A percentile compares a stretch with the other conserved stretches of the same genome.
These are phyloP conservation scores for Anagrus nilaparvatae DNA, from an alignment of 1,140 invertebrate species.

Conservation along the genomic window DNA sequence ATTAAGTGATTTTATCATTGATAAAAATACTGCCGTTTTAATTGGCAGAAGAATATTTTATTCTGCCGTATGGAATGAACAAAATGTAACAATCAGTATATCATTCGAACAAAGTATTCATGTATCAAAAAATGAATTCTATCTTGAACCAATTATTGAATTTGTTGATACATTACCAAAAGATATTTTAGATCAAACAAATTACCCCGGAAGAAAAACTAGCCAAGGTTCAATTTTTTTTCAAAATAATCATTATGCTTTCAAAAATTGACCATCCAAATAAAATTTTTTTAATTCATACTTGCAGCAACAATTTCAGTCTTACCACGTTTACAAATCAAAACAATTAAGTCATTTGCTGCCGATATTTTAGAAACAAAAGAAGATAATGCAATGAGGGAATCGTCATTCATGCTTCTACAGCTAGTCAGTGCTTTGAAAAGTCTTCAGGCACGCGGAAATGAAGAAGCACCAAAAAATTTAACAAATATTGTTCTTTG, in stretches of 20 bases:
- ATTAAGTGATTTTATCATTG: constrained; percentile 57
- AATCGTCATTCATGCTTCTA: constrained; percentile 60
- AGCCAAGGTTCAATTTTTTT: constrained; percentile 48
- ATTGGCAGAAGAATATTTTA: constrained; percentile 63
- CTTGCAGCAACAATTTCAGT: constrained; percentile 64
- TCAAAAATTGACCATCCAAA: not conserved
- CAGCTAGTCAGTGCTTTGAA: constrained; percentile 73
- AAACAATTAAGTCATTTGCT: constrained; percentile 57
- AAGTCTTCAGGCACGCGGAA: constrained; percentile 70
- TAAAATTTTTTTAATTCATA: constrained; percentile 18
- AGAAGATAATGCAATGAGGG: constrained; percentile 38
- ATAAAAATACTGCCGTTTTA: constrained; percentile 43
- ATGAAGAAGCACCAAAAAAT: constrained; percentile 62
- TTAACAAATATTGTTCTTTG: constrained; percentile 55
- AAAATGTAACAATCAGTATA: constrained; percentile 61
- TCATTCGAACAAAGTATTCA: constrained; percentile 49
- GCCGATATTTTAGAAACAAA: constrained; percentile 25
- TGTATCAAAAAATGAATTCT: constrained; percentile 41
- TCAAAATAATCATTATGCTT: too few species aligned
- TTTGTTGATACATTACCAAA: constrained; percentile 65
- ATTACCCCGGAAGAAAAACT: constrained; percentile 42
- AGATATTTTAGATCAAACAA: constrained; percentile 44
- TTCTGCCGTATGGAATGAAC: constrained; percentile 56
- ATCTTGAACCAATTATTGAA: constrained; percentile 61
- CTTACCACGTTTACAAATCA: constrained; percentile 56